These are phyloP conservation scores for Aplodontia rufa DNA, from an alignment of 2,113 vertebrate genomes.

Conservation along the genomic window DNA sequence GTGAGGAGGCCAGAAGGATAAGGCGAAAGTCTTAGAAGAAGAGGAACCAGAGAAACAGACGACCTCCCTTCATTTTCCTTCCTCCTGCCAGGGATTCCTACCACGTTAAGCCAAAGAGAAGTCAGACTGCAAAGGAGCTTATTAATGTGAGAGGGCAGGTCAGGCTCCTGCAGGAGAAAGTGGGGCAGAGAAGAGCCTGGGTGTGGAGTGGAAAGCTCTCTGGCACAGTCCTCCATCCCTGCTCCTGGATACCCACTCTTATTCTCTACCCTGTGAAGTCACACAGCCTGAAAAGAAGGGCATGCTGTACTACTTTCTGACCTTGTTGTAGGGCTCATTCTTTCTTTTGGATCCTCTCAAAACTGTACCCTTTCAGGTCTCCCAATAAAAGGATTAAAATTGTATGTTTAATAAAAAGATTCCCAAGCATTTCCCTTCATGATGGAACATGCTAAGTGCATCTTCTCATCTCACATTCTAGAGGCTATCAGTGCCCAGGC, in stretches of 20 bases:
- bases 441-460: background rate
- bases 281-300: background rate
- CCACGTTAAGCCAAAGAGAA: background rate
- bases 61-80: background rate
- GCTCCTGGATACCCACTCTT: background rate
- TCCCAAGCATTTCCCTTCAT: background rate
- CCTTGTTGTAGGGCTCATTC: background rate
- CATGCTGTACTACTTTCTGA: background rate
- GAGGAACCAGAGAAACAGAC: background rate
- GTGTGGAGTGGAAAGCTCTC: background rate
- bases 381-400: background rate
- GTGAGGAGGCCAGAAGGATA: background rate
- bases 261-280: too few species aligned
- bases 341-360: background rate
- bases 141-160: too few species aligned
- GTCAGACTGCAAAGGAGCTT: background rate
- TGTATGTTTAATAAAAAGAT: background rate
- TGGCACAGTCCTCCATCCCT: too few species aligned
- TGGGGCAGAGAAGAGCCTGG: background rate
- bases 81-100: background rate
- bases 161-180: background rate
- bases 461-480: background rate
- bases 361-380: background rate
- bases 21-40: background rate
- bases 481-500: too few species aligned